Evolutionary conservation across 2,888 invertebrate species (phyloP), one percentile per base, ranked within the genome.

Genomic region (Caenorhabditis afra): DNA sequence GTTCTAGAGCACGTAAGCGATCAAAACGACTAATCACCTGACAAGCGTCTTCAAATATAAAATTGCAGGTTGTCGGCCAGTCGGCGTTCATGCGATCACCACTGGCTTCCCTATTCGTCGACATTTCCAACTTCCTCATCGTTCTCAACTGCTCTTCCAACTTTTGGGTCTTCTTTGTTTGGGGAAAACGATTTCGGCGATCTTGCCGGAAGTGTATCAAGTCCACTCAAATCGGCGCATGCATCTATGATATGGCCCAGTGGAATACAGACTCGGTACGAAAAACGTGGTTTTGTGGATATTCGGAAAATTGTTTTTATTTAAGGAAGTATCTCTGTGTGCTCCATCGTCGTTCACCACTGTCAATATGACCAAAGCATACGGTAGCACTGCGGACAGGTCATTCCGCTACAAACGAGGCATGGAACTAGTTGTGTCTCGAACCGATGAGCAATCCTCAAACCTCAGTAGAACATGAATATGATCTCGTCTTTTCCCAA

Each of bases 81-180:
- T 66, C 85, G 8, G 85, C 82, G 11, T 89, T 89, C 74, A 86
- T 88, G 86, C 50, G 80, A 18, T 86, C 86, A 47, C 80, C 86
- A 29, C 67, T 87, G 68, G 89, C 89, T 44, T 89, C 89, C n/a
- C 74, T 89, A 3, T 86, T 87, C 68, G 89, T 89, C 11, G 89
- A 89, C 73, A 75, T 89, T 44, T 85, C 85, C 67, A 89, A 89
- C 62, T 88, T 89, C 70, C 79, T 89, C 12, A 81, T 89, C 16
- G 89, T 89, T 7, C 79, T 89, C 55, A 89, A 89, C 58, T 89
- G 89, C 75, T 87, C 88, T 23, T 86, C 87, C 22, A 89, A 89
- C 73, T 89, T 89, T 68, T 89, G 88, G 88, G 87, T 89, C 16
- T 89, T 89, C 77, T 79, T 89, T 23, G 81, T 89, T n/a, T 89